Conservation (phyloP, 2,113 vertebrate species). For the Castor canadensis region DNA sequence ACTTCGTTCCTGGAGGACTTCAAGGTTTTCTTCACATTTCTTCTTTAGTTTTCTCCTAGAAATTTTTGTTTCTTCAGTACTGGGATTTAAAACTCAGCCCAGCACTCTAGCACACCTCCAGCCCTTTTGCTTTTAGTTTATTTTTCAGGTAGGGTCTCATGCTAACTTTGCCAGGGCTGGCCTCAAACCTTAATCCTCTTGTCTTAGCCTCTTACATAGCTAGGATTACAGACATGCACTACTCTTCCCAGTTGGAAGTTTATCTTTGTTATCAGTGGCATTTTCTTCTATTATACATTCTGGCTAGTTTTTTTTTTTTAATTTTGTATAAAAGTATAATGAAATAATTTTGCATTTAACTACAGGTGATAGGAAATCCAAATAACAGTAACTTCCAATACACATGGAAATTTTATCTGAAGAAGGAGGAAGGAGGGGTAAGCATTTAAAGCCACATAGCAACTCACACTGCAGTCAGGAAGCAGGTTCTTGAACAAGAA, state of each 20-base stretch:
- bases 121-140: too few relatives aligned
- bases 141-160: too few relatives aligned
- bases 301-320: not conserved
- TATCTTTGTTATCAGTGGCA: not conserved
- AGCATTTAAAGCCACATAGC: not conserved
- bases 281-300: not conserved
- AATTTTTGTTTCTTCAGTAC: too few relatives aligned
- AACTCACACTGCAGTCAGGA: not conserved
- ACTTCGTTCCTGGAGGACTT: constrained; percentile 2
- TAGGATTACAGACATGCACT: too few relatives aligned
- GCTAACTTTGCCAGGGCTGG: too few relatives aligned
- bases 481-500: not conserved
- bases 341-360: too few relatives aligned
- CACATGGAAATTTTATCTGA: not conserved
- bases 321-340: not conserved
- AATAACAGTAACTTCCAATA: not conserved
- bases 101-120: too few relatives aligned
- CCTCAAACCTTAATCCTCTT: too few relatives aligned
- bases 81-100: too few relatives aligned
- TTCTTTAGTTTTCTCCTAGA: not conserved
- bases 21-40: not conserved
- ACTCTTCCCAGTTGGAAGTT: not conserved
- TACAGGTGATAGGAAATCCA: not conserved
- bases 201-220: too few relatives aligned
- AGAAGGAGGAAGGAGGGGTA: not conserved